A percentile compares a stretch with the other conserved stretches of the same genome.
phyloP scores from a whole-genome alignment of 2,888 invertebrate genomes.

The Hyppa rectilinea region DNA sequence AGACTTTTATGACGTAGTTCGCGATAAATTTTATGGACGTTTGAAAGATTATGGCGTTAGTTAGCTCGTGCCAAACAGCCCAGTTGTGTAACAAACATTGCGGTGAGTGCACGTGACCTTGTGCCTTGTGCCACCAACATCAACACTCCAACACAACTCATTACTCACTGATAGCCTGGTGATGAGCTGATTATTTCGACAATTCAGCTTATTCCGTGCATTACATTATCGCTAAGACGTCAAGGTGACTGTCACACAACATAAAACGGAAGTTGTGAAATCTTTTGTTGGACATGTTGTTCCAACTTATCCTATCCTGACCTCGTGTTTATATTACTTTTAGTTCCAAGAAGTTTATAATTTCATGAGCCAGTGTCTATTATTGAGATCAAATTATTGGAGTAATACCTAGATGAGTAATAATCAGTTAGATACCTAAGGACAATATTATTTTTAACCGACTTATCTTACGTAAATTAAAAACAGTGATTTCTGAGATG shows the following conservation, averaged over 20 bases:
- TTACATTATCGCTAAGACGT: constrained; percentile 19
- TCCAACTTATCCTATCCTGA: constrained; percentile 6
- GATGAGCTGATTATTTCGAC: constrained; percentile 34
- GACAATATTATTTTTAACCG: background rate
- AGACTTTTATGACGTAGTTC: constrained; percentile 57
- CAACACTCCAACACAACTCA: constrained; percentile 13
- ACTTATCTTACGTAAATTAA: background rate
- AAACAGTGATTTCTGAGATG: constrained; percentile 13
- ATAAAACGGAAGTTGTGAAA: constrained; percentile 35
- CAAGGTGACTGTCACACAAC: constrained; percentile 36
- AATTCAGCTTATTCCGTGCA: constrained; percentile 5
- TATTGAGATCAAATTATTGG: background rate
- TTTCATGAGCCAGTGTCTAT: background rate
- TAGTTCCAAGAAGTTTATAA: background rate
- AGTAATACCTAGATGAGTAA: background rate
- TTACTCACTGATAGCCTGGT: constrained; percentile 46
- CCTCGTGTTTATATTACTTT: constrained; percentile 2
- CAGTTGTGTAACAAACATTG: constrained; percentile 79
- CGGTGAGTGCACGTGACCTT: constrained; percentile 80
- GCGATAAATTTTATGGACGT: constrained; percentile 69
- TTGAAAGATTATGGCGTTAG: constrained; percentile 75
- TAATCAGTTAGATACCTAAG: background rate
- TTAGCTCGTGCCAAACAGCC: constrained; percentile 81
- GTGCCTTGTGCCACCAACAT: constrained; percentile 58
- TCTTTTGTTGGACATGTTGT: constrained; percentile 13